These are phyloP conservation scores for Beroe forskalii DNA, from an alignment of 37 sponge, comb jelly and placozoan genomes.

Conservation along the genomic window DNA sequence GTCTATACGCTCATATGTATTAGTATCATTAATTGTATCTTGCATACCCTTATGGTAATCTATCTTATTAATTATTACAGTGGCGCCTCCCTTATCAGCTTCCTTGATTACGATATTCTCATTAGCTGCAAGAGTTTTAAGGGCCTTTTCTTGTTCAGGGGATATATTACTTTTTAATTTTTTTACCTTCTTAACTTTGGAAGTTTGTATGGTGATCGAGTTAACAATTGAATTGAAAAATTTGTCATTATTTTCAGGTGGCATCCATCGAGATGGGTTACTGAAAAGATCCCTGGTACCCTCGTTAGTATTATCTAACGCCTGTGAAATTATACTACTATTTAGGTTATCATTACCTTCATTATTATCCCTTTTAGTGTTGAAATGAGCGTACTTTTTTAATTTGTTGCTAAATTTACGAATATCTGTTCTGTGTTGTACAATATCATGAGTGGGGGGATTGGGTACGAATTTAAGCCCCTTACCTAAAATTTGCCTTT, in stretches of 20 bases:
- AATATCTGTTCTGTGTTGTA: background rate
- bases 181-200: background rate
- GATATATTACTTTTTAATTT: background rate
- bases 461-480: background rate
- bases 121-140: background rate
- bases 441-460: background rate
- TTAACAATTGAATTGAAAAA: background rate
- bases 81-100: background rate
- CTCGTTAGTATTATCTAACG: too few species aligned
- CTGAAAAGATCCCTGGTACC: background rate
- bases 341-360: background rate
- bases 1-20: background rate
- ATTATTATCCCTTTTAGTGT: background rate
- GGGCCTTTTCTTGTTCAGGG: background rate
- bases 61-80: background rate
- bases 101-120: background rate
- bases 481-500: too few species aligned
- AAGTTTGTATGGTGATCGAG: background rate
- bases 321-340: too few species aligned
- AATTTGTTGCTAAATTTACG: background rate
- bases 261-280: background rate
- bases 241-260: background rate
- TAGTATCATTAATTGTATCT: background rate
- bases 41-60: background rate
- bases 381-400: background rate